Evolutionary conservation across 2,888 invertebrate species (phyloP), one percentile per base, ranked within the genome.

Genomic region (Erebia ligea): DNA sequence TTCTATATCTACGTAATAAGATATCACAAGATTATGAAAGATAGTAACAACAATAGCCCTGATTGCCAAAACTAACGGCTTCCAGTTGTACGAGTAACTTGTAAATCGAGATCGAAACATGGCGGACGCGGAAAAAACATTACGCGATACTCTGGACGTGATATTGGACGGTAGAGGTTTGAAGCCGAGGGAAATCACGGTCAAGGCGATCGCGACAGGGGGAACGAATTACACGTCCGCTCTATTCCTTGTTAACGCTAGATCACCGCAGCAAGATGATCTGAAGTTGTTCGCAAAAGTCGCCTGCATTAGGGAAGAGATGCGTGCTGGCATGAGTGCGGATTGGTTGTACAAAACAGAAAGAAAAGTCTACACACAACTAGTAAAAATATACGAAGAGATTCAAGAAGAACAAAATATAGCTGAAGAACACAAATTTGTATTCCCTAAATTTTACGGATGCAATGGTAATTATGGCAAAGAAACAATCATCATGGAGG

Each of bases 401-500:
- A 70, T 89, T 6, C 81, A 90, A 72, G 72, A 83, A 2, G 78
- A 83, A n/a, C 63, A 80, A 21, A 61, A 77, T 0, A 66, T 89
- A 0, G 76, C 83, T 0, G 72, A 75, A 0, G 80, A 87, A 21
- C 75, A 86, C n/a, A 80, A 80, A 67, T 73, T 85, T 4, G 58
- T 70, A 2, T 79, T 86, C 21, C 81, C 87, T 0, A 81, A 84
- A 72, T 84, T 81, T 67, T 89, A 86, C 70, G 88, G 86, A 0
- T 78, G 76, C 34, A 80, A 77, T 17, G 69, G 71, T 0, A 79
- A 77, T 1, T 8, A 71, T 0, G 79, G 76, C 1, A 78, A 84
- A 61, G 90, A 90, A 70, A 83, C 85, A 0, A 71, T 91, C 0
- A 81, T 91, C 10, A 73, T 91, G 42, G 89, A 90, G 70, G 83